Evolutionary conservation across 2,888 invertebrate genomes (phyloP).

Genomic region (Ochropacha duplaris): DNA sequence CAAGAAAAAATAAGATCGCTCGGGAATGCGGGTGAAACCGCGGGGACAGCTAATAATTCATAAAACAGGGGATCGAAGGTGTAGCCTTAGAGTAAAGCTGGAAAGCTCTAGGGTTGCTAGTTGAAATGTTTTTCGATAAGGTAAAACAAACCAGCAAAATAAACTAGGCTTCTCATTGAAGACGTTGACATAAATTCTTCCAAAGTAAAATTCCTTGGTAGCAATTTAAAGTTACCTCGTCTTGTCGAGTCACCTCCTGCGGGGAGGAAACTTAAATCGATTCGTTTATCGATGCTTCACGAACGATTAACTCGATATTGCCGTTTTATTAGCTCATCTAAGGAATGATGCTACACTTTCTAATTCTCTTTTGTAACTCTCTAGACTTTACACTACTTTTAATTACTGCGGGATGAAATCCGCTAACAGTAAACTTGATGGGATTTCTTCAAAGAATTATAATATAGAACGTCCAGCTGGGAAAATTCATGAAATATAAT

Average conservation of each 20-base stretch:
- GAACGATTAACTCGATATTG: conserved; percentile 75
- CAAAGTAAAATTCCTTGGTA: conserved; percentile 71
- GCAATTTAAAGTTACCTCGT: conserved; percentile 78
- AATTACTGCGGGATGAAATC: background rate
- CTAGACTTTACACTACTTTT: background rate
- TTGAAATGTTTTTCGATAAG: background rate
- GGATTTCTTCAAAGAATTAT: too few species aligned
- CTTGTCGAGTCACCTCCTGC: conserved; percentile 62
- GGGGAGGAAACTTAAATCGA: conserved; percentile 76
- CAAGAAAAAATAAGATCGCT: too few species aligned
- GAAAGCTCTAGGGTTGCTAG: too few species aligned
- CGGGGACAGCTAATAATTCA: too few species aligned
- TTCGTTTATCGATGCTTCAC: conserved; percentile 79
- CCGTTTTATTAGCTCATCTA: conserved; percentile 65
- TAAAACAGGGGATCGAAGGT: too few species aligned
- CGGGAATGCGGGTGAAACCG: too few species aligned
- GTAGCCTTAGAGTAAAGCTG: too few species aligned
- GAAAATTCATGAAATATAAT: too few species aligned
- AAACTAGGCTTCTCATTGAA: conserved; percentile 37
- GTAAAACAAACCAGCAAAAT: conserved; percentile 13
- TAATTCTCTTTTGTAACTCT: background rate
- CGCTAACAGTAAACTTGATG: background rate
- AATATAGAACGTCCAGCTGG: too few species aligned
- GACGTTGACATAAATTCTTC: conserved; percentile 43
- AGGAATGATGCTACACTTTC: conserved; percentile 17